phyloP scores from a whole-genome alignment of 1,140 invertebrate genomes.

The Leucophenga varia region DNA sequence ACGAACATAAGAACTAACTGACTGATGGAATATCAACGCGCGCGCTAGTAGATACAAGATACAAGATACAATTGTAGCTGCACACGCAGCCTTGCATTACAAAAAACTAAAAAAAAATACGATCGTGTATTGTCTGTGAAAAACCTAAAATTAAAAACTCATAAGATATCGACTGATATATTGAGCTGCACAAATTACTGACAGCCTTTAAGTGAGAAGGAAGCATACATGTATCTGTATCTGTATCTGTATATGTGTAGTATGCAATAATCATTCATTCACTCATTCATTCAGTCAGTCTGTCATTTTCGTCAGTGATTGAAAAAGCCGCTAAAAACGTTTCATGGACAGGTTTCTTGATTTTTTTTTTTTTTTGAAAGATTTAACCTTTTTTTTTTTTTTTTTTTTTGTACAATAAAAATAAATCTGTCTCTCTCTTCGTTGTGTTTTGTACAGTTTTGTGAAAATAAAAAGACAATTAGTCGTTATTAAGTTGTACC shows the following conservation, averaged over 20 bases:
- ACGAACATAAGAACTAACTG: too few relatives aligned
- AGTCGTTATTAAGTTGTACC: conserved; percentile 52
- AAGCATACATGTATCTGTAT: too few relatives aligned
- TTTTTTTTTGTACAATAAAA: conserved; percentile 2
- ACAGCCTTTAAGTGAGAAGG: conserved; percentile 26
- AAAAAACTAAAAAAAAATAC: background rate
- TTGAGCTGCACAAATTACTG: conserved; percentile 57
- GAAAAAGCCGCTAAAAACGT: conserved; percentile 28
- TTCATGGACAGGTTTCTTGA: conserved; percentile 36
- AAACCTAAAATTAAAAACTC: conserved; percentile 57
- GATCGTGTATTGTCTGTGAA: too few relatives aligned
- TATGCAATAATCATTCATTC: conserved; percentile 1
- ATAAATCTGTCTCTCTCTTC: conserved; percentile 2
- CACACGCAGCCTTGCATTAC: conserved; percentile 8
- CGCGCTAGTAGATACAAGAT: background rate
- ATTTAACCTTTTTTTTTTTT: background rate
- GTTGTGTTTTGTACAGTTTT: too few relatives aligned
- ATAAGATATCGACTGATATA: conserved; percentile 58
- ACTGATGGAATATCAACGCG: too few relatives aligned
- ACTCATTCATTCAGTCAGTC: background rate
- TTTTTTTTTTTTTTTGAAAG: too few relatives aligned
- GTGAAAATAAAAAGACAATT: conserved; percentile 53
- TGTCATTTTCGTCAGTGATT: conserved; percentile 12
- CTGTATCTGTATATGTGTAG: too few relatives aligned
- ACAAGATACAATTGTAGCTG: conserved; percentile 1